These are phyloP conservation scores for Amphipoea oculea DNA, from an alignment of 2,888 invertebrate genomes.

Conservation along the genomic window DNA sequence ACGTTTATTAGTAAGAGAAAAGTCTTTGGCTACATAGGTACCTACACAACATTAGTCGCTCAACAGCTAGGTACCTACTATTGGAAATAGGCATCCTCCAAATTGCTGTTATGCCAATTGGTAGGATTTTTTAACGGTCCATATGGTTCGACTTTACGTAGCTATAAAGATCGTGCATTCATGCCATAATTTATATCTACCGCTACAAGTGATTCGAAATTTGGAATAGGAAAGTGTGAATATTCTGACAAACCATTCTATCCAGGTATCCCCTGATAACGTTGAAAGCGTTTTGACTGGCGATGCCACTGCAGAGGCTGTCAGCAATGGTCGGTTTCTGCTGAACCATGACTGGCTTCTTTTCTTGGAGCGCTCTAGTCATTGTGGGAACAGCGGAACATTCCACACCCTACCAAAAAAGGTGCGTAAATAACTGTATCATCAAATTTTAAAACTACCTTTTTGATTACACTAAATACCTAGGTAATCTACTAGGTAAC, in stretches of 20 bases:
- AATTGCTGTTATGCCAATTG: too few relatives aligned
- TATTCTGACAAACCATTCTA: conserved; percentile 89
- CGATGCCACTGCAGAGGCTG: conserved; percentile 93
- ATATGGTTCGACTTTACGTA: not conserved
- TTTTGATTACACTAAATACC: not conserved
- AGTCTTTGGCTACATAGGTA: too few relatives aligned
- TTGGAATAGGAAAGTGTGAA: not conserved
- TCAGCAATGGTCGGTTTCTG: conserved; percentile 94
- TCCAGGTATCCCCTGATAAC: conserved; percentile 93
- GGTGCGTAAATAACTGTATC: not conserved
- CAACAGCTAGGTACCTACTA: not conserved
- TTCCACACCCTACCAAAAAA: conserved; percentile 93
- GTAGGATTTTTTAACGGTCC: not conserved
- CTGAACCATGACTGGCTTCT: conserved; percentile 92
- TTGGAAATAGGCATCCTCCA: not conserved
- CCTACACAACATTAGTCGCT: not conserved
- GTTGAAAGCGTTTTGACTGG: conserved; percentile 94
- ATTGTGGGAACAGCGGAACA: conserved; percentile 96
- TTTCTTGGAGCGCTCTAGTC: conserved; percentile 91
- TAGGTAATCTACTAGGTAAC: not conserved
- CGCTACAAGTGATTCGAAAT: too few relatives aligned
- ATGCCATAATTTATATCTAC: not conserved
- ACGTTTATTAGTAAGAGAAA: too few relatives aligned
- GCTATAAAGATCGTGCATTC: not conserved
- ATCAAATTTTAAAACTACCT: not conserved